Conservation (phyloP, 2,888 invertebrate species). For the Troides helena region DNA sequence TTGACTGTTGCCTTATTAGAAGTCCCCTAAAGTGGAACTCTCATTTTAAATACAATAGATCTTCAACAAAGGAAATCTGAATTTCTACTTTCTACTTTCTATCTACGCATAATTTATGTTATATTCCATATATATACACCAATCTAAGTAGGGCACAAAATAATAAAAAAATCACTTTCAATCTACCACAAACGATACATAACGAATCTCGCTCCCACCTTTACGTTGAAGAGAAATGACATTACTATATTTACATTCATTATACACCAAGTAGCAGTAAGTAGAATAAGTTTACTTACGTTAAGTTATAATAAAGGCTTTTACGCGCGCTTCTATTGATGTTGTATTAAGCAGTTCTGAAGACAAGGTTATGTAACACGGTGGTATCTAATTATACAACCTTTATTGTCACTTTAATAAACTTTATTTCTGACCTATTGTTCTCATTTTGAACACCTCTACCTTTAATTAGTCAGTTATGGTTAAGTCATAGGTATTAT, state of each 20-base stretch:
- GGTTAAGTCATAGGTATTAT: too few species aligned
- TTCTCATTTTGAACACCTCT: too few species aligned
- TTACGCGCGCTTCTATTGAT: conserved; percentile 17
- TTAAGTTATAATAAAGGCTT: conserved; percentile 26
- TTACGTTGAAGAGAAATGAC: conserved; percentile 23
- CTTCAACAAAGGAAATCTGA: too few species aligned
- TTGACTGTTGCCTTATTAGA: too few species aligned
- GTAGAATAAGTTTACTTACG: conserved; percentile 20
- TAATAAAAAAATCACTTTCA: not conserved
- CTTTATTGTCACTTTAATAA: conserved; percentile 25
- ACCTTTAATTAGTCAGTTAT: too few species aligned
- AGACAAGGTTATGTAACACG: conserved; percentile 1
- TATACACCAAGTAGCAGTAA: conserved; percentile 18
- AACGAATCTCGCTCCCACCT: conserved; percentile 29
- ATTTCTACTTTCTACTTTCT: too few species aligned
- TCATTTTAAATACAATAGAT: too few species aligned
- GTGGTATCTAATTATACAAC: conserved; percentile 14
- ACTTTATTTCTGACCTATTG: conserved; percentile 11
- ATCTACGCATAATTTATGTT: too few species aligned
- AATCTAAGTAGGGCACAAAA: too few species aligned
- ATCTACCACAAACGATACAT: not conserved
- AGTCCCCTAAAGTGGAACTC: too few species aligned
- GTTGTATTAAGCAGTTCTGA: not conserved
- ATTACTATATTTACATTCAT: conserved; percentile 7
- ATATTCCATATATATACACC: too few species aligned